phyloP scores from a whole-genome alignment of 92 coral and sea anemone species.

The Phymanthus crucifer region DNA sequence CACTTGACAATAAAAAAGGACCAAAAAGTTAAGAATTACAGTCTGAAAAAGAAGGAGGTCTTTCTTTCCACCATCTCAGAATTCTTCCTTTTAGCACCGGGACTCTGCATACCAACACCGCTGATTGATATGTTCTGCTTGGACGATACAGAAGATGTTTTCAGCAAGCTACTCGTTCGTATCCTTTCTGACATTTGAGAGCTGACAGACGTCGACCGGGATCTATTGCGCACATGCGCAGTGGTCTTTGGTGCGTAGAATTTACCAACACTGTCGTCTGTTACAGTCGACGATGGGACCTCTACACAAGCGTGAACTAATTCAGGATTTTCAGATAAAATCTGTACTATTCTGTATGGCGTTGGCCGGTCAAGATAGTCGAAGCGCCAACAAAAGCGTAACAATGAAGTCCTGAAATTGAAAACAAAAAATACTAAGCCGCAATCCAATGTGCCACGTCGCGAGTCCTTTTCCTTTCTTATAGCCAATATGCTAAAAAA shows the following conservation, averaged over 20 bases:
- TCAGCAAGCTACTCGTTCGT: slow-evolving; percentile 8
- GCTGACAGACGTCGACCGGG: slow-evolving; percentile 30
- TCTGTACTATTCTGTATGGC: slow-evolving; percentile 47
- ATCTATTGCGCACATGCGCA: slow-evolving; percentile 46
- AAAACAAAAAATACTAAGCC: background rate
- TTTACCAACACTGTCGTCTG: slow-evolving; percentile 42
- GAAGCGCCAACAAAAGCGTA: slow-evolving; percentile 61
- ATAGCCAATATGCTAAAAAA: too few relatives aligned
- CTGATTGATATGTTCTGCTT: slow-evolving; percentile 6
- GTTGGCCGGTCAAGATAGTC: slow-evolving; percentile 56
- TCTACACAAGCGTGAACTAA: slow-evolving; percentile 57
- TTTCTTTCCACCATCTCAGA: slow-evolving; percentile 8
- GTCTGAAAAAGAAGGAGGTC: slow-evolving; percentile 29
- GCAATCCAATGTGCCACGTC: background rate
- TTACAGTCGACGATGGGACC: slow-evolving; percentile 52
- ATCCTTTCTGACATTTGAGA: slow-evolving; percentile 39
- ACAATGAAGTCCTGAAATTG: slow-evolving; percentile 43
- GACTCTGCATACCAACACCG: slow-evolving; percentile 19
- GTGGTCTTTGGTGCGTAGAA: slow-evolving; percentile 36
- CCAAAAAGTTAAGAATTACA: slow-evolving; percentile 9
- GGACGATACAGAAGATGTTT: background rate
- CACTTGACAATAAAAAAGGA: too few relatives aligned
- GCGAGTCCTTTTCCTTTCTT: background rate
- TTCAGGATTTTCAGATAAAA: slow-evolving; percentile 52
- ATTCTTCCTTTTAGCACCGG: background rate